phyloP scores from a whole-genome alignment of 2,797 vertebrate species.

The Margarornis squamiger region DNA sequence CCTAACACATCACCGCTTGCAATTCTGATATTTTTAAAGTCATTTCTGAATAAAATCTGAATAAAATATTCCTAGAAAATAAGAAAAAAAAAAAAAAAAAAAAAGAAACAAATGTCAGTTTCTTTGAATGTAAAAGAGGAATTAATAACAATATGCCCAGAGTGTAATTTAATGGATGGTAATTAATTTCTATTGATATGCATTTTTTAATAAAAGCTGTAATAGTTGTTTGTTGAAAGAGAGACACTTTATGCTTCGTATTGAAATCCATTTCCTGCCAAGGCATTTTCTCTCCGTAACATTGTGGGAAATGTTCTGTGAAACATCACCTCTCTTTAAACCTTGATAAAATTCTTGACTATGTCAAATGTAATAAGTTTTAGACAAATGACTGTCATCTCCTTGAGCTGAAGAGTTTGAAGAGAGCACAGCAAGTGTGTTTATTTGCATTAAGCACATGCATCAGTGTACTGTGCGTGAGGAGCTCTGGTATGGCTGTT shows the following conservation, averaged over 20 bases:
- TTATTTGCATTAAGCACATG: slow-evolving; percentile 45
- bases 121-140: background rate
- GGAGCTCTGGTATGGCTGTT: background rate
- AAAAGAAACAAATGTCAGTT: background rate
- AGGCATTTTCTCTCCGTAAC: background rate
- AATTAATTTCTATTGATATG: slow-evolving; percentile 40
- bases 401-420: slow-evolving; percentile 18
- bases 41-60: slow-evolving; percentile 9
- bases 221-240: slow-evolving; percentile 35
- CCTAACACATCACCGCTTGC: background rate
- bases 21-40: slow-evolving; percentile 28
- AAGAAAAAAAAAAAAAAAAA: background rate
- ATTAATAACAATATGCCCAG: background rate
- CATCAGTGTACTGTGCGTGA: background rate
- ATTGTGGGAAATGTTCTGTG: slow-evolving; percentile 29
- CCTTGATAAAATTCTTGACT: slow-evolving; percentile 44
- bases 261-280: slow-evolving; percentile 56
- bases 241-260: background rate
- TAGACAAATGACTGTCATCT: slow-evolving; percentile 56
- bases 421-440: slow-evolving; percentile 40
- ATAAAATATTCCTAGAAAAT: background rate
- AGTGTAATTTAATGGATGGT: slow-evolving; percentile 29
- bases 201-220: slow-evolving; percentile 27
- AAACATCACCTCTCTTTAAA: slow-evolving; percentile 46
- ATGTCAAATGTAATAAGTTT: slow-evolving; percentile 41